These are phyloP conservation scores for Mustela lutreola DNA, from an alignment of 2,113 vertebrate genomes.

Conservation along the genomic window DNA sequence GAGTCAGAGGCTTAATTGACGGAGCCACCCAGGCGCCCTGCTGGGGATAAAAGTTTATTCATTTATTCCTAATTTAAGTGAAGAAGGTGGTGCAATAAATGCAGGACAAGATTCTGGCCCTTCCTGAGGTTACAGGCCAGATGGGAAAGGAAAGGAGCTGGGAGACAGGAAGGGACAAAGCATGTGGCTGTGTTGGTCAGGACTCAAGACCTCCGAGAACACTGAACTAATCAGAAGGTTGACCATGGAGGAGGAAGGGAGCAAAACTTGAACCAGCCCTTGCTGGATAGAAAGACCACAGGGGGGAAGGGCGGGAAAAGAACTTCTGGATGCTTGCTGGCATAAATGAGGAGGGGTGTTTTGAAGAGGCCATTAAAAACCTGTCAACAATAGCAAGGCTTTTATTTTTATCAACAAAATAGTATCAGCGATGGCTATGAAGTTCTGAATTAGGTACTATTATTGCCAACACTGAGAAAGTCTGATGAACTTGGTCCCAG, in stretches of 20 bases:
- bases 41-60: background rate
- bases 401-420: conserved; percentile 20
- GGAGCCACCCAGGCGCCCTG: background rate
- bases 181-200: background rate
- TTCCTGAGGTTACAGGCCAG: background rate
- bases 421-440: background rate
- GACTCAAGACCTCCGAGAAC: background rate
- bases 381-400: background rate
- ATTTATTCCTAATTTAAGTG: background rate
- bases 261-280: background rate
- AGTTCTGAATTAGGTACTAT: background rate
- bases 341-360: background rate
- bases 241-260: background rate
- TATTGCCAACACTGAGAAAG: background rate
- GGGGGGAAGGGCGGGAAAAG: background rate
- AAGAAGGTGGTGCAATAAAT: background rate
- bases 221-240: background rate
- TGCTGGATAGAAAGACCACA: background rate
- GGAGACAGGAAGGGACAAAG: background rate
- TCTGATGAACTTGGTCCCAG: background rate
- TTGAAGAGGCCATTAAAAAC: background rate
- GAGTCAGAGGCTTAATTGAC: background rate
- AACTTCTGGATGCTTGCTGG: background rate
- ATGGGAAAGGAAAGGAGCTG: background rate
- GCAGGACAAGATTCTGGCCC: background rate